Evolutionary conservation across 2,797 vertebrate species (phyloP).

Genomic region (Botia almorhae): DNA sequence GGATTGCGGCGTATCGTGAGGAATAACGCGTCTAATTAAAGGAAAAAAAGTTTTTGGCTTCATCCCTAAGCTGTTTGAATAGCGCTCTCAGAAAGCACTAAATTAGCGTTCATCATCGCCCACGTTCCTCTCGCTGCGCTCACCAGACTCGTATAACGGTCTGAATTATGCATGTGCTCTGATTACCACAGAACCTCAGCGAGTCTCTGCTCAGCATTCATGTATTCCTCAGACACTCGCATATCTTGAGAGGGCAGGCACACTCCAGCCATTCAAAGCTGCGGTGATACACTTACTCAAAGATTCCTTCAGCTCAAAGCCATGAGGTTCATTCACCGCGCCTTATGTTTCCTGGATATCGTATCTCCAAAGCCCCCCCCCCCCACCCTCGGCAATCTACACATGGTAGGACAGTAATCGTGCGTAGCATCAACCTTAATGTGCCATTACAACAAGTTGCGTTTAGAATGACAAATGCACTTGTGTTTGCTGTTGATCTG

Average conservation of each 20-base stretch:
- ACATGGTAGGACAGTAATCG: neutral
- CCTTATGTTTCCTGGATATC: slow-evolving; percentile 26
- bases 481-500: neutral
- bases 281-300: slow-evolving; percentile 35
- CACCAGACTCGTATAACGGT: slow-evolving; percentile 34
- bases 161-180: slow-evolving; percentile 60
- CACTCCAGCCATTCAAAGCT: slow-evolving; percentile 40
- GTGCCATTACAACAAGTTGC: neutral
- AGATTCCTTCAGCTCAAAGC: slow-evolving; percentile 28
- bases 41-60: slow-evolving; percentile 25
- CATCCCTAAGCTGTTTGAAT: slow-evolving; percentile 5
- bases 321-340: slow-evolving; percentile 43
- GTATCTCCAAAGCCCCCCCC: slow-evolving; percentile 25
- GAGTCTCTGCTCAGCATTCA: slow-evolving; percentile 47
- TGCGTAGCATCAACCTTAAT: neutral
- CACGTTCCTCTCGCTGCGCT: slow-evolving; percentile 36
- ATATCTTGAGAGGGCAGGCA: slow-evolving; percentile 50
- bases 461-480: neutral
- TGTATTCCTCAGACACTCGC: slow-evolving; percentile 46
- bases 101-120: slow-evolving; percentile 50
- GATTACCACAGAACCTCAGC: slow-evolving; percentile 43
- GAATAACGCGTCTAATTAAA: slow-evolving; percentile 21
- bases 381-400: neutral
- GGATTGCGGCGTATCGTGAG: neutral
- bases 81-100: slow-evolving; percentile 37